A percentile compares a stretch with the other conserved stretches of the same genome.
Evolutionary conservation across 2,888 invertebrate species (phyloP).

Genomic region (Apodemia zela): DNA sequence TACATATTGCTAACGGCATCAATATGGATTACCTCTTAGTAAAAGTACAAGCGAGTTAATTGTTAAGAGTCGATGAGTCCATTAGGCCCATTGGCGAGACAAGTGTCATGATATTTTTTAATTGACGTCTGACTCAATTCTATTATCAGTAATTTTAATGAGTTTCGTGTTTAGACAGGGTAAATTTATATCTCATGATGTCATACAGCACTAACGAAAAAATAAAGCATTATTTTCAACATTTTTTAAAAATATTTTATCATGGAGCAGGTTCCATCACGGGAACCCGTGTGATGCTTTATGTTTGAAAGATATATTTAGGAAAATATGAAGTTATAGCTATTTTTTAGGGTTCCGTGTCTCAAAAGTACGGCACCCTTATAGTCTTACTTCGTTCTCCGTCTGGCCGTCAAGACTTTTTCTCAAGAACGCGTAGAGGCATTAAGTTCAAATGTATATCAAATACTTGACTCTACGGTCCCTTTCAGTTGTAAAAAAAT

Average conservation of each 20-base stretch:
- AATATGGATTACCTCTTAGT: slow-evolving; percentile 34
- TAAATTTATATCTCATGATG: slow-evolving; percentile 8
- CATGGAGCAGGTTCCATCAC: too few species aligned
- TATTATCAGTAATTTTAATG: slow-evolving; percentile 43
- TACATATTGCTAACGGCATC: background rate
- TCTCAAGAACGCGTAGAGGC: too few species aligned
- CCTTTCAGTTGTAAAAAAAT: too few species aligned
- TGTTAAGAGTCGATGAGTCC: slow-evolving; percentile 52
- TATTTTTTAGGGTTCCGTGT: too few species aligned
- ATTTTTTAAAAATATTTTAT: background rate
- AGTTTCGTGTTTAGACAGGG: background rate
- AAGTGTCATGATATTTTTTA: slow-evolving; percentile 63
- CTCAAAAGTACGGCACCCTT: too few species aligned
- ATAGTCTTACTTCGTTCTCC: too few species aligned
- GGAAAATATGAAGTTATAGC: too few species aligned
- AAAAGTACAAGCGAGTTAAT: slow-evolving; percentile 48
- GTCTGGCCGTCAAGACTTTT: too few species aligned
- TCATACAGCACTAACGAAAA: background rate
- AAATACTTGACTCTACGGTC: too few species aligned
- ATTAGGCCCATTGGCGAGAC: slow-evolving; percentile 53
- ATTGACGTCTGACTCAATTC: slow-evolving; percentile 54
- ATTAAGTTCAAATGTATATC: too few species aligned
- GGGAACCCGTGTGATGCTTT: too few species aligned
- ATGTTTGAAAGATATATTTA: too few species aligned
- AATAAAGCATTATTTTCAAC: background rate